Evolutionary conservation across 1,140 invertebrate genomes (phyloP), one percentile per base, ranked within the genome.

Genomic region (Oryzaephilus surinamensis): DNA sequence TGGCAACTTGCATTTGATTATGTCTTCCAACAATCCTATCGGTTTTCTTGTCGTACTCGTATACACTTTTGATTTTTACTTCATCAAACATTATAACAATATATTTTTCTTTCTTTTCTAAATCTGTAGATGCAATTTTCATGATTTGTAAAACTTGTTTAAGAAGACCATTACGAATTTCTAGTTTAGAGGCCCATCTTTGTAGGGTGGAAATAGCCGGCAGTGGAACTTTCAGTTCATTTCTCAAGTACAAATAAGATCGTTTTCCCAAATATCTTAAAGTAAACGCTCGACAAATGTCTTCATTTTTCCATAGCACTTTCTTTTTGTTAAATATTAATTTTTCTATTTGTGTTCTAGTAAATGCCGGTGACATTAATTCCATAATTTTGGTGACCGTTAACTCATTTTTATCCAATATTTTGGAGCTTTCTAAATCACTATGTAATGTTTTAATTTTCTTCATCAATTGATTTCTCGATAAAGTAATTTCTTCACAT

Each of bases 1-100:
- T 51, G 7, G 54, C 42, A 7, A 55, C 52, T 44, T 64, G 59
- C 48, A 62, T 50, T 15, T 54, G 38, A 28, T 23, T 40, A 38
- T 60, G 40, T 15, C 58, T 55, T 21, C 60, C 61, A 12, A 64
- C 14, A n/a, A 65, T 41, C 49, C 61, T 26, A 34, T 61, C 59
- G 21, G 43, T 43, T 10, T 40, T 20, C 17, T 39, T 35, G 38
- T 64, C 50, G 47, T 63, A 64, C 41, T 65, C 60, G 8, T 54
- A 54, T 2, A 38, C 28, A 37, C 21, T 29, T 38, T 51, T 49
- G 0, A 60, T 33, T 50, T 59, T 56, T 19, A 63, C 43, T 52
- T 63, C 48, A 30, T 55, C 52, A 30, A 51, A 61, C 11, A 45
- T 34, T 23, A 63, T 15, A 16, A 63, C 47, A 11, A 46, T 38